Conservation (phyloP, 92 coral and sea anemone genomes). For the Phenganax subtilis region DNA sequence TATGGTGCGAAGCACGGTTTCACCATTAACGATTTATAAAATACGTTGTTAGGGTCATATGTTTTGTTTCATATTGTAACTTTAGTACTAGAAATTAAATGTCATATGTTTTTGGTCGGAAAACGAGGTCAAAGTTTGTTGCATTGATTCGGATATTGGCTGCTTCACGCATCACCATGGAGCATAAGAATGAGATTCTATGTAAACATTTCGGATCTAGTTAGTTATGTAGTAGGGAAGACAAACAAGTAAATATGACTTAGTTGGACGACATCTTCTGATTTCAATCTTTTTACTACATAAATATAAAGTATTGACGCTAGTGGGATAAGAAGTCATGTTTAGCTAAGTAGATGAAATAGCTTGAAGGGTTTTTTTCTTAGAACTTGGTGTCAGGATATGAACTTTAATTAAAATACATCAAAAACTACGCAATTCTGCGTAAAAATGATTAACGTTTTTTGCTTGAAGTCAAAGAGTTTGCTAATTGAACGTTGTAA, state of each 20-base stretch:
- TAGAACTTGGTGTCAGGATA: too few species aligned
- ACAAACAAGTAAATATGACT: not conserved
- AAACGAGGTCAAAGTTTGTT: slow-evolving; percentile 10
- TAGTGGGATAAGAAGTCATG: not conserved
- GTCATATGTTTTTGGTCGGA: not conserved
- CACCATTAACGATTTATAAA: too few species aligned
- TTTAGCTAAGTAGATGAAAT: too few species aligned
- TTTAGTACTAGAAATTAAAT: not conserved
- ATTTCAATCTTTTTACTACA: not conserved
- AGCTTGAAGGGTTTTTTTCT: too few species aligned
- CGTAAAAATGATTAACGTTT: too few species aligned
- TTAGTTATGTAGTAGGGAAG: not conserved
- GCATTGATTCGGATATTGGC: not conserved
- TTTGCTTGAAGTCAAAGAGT: too few species aligned
- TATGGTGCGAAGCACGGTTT: too few species aligned
- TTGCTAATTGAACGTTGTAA: too few species aligned
- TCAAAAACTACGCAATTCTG: too few species aligned
- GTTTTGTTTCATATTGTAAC: not conserved
- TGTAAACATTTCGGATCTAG: not conserved
- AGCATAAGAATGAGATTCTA: not conserved
- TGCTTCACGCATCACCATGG: not conserved
- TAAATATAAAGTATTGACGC: not conserved
- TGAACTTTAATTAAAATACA: too few species aligned
- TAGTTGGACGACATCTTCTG: not conserved
- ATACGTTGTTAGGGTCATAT: too few species aligned